Evolutionary conservation across 2,113 vertebrate species (phyloP), one percentile per base, ranked within the genome.

Genomic region (human (Homo sapiens)): DNA sequence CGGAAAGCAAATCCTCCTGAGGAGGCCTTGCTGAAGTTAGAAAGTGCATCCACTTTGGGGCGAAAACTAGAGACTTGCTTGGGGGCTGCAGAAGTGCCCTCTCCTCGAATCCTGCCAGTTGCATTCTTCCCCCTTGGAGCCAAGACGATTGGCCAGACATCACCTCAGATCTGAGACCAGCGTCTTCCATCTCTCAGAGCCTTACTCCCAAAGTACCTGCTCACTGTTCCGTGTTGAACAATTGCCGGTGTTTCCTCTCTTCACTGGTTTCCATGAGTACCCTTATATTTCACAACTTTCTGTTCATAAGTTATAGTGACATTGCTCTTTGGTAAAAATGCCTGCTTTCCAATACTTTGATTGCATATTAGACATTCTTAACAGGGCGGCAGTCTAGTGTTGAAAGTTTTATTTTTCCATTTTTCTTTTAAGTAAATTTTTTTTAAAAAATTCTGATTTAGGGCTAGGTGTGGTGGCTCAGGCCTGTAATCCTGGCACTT

Each of bases 1-100:
- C 98, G 55, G 99, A 99, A 85, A 99, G 99, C 98, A 99, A 98
- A 97, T 99, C 99, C 78, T 99, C 99, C 70, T 99, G 99, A 99
- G 45, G 80, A 73, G 95, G 27, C 89, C 81, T 40, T 68, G 80
- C 32, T 91, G 96, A 90, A 66, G 89, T 84, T 98, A 92, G 93
- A 85, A 93, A 90, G 88, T 57, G n/a, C 43, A 8, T 16, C 52
- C 70, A 40, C 66, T 61, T 93, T 38, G 96, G 66, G 17, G 50
- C 84, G 68, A 78, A 90, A 94, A 43, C 57, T 38, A 95, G 95
- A 97, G 94, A 92, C 97, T 90, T 76, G 89, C 43, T 92, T 72
- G 95, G 89, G 79, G 92, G 83, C 96, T 48, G 38, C 59, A 48
- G 22, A 1, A 1, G 79, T 86, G 89, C 61, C 94, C 95, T 93